Conservation (phyloP, 2,888 invertebrate species). For the Cerceris ruficornis region DNA sequence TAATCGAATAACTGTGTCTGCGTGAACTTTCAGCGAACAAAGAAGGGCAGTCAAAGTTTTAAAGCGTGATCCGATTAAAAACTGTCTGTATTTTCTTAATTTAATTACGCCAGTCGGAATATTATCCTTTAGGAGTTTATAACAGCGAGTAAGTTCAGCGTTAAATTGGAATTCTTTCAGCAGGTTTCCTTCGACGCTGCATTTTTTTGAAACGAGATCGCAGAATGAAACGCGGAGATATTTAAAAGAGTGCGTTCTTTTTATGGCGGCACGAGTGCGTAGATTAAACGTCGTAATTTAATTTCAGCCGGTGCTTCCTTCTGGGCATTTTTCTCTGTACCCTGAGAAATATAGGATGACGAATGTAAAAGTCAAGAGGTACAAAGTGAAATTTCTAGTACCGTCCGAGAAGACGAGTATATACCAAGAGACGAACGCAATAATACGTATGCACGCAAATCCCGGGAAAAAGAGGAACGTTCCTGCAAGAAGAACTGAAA, state of each 20-base stretch:
- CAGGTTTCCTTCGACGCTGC: not conserved
- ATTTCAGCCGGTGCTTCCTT: constrained; percentile 35
- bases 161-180: too few relatives aligned
- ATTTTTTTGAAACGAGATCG: not conserved
- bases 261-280: not conserved
- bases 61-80: not conserved
- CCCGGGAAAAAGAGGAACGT: constrained; percentile 38
- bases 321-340: not conserved
- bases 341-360: constrained; percentile 42
- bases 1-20: too few relatives aligned
- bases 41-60: not conserved
- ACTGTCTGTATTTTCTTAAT: too few relatives aligned
- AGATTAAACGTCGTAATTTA: constrained; percentile 35
- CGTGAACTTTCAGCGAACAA: too few relatives aligned
- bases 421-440: constrained; percentile 37
- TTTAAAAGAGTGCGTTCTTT: not conserved
- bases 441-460: constrained; percentile 38
- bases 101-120: not conserved
- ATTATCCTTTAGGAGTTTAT: not conserved
- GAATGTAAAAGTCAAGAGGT: constrained; percentile 48
- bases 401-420: constrained; percentile 38
- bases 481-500: constrained; percentile 7
- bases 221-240: too few relatives aligned
- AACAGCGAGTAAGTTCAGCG: too few relatives aligned
- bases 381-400: constrained; percentile 38